Base-by-base conservation (phyloP, 2,113 vertebrate genomes). In the Sciurus niger region DNA sequence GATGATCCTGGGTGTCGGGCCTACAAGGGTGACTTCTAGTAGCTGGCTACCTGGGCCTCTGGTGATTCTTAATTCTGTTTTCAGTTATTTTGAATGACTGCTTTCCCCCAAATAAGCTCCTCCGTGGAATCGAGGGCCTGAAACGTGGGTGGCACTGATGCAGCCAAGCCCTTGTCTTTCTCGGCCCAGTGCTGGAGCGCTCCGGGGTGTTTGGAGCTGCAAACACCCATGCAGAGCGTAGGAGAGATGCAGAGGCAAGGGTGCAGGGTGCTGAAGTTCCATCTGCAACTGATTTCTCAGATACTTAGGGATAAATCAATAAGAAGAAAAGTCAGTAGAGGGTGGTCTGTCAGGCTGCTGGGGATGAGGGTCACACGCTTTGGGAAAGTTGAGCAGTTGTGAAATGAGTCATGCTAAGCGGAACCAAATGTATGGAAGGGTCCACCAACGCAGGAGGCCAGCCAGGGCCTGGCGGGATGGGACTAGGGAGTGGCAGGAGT, bases 71-170 rank as follows among this genome's bases (percentile, higher is more conserved):
- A 6, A n/a, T 28, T 65, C 32, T 17, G 8, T 37, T 37, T 67
- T 25, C 16, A 32, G 37, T 48, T 93, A 37, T 30, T 32, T 18
- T 16, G 40, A 85, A 65, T 8, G 2, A 18, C 55, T 8, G 9
- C 17, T 51, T 55, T 55, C 37, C 60, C 53, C 4, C 4, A 85
- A 25, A 34, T 32, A 24, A 70, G 30, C 4, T 46, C 16, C 5
- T 30, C 6, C 6, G 10, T 32, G 0, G 22, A 25, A 0, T 28
- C 30, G 70, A 89, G 76, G 76, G 25, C 5, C 0, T 0, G 1
- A 8, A 10, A 1, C 1, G 8, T 24, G 32, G 60, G 32, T 5
- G 3, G 13, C 13, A 16, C 0, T 34, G 7, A 8, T 18, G 53
- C 24, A 24, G 22, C 0, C 4, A 53, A 78, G 53, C 16, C 1